Percentiles rank a stretch among this genome's conserved stretches.
These are phyloP conservation scores for Pherbina coryleti DNA, from an alignment of 2,888 invertebrate species.

Conservation along the genomic window DNA sequence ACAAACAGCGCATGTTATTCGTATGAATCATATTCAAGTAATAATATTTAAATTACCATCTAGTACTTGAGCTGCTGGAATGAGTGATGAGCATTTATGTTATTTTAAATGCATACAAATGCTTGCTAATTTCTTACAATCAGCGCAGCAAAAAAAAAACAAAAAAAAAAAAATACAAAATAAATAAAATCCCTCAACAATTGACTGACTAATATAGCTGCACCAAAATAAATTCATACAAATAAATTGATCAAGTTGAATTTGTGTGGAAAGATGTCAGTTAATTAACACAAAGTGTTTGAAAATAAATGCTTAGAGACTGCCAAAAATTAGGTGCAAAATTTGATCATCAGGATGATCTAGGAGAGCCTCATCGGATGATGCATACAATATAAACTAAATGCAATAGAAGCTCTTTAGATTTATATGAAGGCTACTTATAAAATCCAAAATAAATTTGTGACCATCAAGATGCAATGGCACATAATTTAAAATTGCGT, in stretches of 20 bases:
- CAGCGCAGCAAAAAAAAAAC: background rate
- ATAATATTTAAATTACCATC: slow-evolving; percentile 4
- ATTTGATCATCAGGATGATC: no score
- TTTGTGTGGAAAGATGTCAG: no score
- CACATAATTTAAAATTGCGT: background rate
- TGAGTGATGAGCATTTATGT: background rate
- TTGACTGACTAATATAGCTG: background rate
- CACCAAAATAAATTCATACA: background rate
- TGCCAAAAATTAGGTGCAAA: no score
- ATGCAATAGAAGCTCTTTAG: no score
- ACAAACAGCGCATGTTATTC: background rate
- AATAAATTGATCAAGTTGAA: background rate
- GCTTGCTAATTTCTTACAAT: background rate
- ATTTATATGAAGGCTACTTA: no score
- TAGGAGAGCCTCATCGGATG: no score
- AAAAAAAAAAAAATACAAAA: background rate
- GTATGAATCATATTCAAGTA: slow-evolving; percentile 6
- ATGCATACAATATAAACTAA: no score
- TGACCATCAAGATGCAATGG: background rate
- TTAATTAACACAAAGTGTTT: no score
- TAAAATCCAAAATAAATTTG: background rate
- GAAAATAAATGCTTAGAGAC: no score
- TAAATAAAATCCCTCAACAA: background rate
- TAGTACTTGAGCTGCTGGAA: background rate
- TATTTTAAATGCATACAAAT: background rate